Percentiles rank a stretch among this genome's conserved stretches.
phyloP scores from a whole-genome alignment of 2,113 vertebrate genomes.

The Apaloderma vittatum region DNA sequence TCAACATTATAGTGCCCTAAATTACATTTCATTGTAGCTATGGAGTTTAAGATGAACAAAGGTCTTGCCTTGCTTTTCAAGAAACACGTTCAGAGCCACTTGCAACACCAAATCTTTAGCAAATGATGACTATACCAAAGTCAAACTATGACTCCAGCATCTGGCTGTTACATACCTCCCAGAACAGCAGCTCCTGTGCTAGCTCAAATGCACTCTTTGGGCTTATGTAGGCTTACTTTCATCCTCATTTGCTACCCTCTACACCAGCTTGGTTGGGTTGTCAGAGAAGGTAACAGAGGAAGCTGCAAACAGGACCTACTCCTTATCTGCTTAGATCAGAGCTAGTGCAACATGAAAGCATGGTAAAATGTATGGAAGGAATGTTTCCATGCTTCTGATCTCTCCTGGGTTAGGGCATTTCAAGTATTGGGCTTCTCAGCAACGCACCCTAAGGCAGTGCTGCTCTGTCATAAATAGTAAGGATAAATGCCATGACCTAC shows the following conservation, averaged over 20 bases:
- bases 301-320: neutral
- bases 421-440: neutral
- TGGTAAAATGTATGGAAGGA: neutral
- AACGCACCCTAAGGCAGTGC: neutral
- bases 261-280: neutral
- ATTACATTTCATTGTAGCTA: conserved; percentile 15
- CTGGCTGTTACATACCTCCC: neutral
- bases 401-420: neutral
- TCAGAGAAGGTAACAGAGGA: neutral
- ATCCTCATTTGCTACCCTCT: neutral
- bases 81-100: neutral
- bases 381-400: rapidly evolving
- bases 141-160: neutral
- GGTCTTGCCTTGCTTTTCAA: conserved; percentile 32
- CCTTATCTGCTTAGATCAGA: neutral
- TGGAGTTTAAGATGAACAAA: neutral
- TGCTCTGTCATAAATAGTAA: neutral
- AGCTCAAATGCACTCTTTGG: neutral
- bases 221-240: neutral
- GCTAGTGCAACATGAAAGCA: neutral
- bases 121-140: neutral
- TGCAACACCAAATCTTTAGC: neutral
- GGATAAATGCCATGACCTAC: neutral
- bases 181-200: neutral
- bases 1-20: conserved; percentile 37